Base-by-base conservation (phyloP, 2,113 vertebrate genomes). In the Uropsilus gracilis region DNA sequence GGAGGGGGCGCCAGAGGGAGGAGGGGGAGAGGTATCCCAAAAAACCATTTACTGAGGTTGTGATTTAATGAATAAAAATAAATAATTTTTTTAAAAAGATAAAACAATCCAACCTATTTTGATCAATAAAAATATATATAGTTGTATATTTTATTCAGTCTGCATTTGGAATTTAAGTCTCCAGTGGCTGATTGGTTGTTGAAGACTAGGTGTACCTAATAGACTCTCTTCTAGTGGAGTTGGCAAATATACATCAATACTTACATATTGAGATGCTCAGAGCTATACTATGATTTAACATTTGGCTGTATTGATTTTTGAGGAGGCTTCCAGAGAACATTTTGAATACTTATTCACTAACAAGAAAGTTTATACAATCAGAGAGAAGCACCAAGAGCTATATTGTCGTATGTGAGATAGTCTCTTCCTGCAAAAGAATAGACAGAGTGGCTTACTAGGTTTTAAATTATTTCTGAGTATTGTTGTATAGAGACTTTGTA, bases 211-310 rank as follows among this genome's bases (percentile, higher is more conserved):
- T 13, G 8, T 20, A 48, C 53, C 61, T 81, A 89, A 64, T 82
- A 44, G n/a, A 59, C 16, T 8, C 34, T 90, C 53, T 39, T 78
- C 10, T 64, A 37, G 17, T 59, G 18, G 20, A 90, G 3, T 39
- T 73, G 53, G 37, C 32, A 78, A 94, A 57, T 48, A 85, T 90
- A 46, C 10, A 88, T 85, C 48, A 92, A n/a, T 86, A 89, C 24
- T 28, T 77, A 63, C n/a, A 90, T 86, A 86, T 10, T 94, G 83
- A 94, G 95, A 90, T 75, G 30, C 46, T 89, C 57, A 80, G 30
- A 86, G 44, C 17, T 28, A 82, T 78, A 34, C 18, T 82, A 28
- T 75, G 55, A 86, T 86, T 95, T 73, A 86, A 92, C 30, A 92
- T 69, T 78, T 2, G 76, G 39, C 34, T 87, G 1, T 80, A 76